phyloP scores from a whole-genome alignment of 2,797 vertebrate species.

The Microhierax caerulescens region DNA sequence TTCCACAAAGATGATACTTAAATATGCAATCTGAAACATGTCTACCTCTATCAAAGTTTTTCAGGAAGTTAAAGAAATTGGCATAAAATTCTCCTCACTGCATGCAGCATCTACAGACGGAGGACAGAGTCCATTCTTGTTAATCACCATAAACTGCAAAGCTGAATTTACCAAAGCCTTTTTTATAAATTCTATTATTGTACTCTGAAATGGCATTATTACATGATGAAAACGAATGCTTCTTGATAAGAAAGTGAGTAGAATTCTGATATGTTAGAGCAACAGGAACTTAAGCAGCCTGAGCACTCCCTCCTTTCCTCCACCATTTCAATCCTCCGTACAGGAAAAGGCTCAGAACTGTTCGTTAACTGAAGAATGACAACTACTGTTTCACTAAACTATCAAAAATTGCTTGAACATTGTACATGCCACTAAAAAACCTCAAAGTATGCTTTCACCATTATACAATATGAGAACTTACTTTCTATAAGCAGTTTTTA shows the following conservation, averaged over 20 bases:
- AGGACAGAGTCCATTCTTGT: not conserved
- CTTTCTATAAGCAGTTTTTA: constrained; percentile 99
- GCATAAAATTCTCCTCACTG: not conserved
- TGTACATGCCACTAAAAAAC: not conserved
- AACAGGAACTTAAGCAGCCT: not conserved
- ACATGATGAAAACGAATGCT: not conserved
- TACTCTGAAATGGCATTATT: not conserved
- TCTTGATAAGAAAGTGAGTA: not conserved
- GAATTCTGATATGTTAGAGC: not conserved
- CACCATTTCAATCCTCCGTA: not conserved
- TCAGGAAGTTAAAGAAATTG: not conserved
- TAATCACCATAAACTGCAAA: not conserved
- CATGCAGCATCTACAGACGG: not conserved
- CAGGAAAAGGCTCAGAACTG: not conserved
- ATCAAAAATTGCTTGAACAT: not conserved
- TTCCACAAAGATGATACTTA: not conserved
- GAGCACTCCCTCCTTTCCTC: not conserved
- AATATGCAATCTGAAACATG: not conserved
- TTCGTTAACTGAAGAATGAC: not conserved
- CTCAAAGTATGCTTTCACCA: not conserved
- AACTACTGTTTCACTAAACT: not conserved
- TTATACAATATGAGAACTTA: constrained; percentile 72
- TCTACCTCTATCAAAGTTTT: not conserved
- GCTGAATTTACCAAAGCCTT: not conserved
- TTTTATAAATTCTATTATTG: not conserved